phyloP scores from a whole-genome alignment of 2,888 invertebrate species.

The Chloroclysta siterata region DNA sequence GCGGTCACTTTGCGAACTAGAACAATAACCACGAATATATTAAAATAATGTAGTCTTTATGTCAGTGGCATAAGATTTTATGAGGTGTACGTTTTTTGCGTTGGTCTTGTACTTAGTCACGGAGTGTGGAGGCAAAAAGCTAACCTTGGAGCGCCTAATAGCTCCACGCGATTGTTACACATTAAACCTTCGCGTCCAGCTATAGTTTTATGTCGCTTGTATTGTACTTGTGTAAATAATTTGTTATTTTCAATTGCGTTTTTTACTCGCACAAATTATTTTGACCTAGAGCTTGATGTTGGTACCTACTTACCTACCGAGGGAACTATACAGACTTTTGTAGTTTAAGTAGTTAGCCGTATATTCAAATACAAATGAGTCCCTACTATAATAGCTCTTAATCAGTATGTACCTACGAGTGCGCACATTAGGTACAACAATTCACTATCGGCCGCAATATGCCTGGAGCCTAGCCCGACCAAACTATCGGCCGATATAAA shows the following conservation, averaged over 20 bases:
- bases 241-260: conserved; percentile 16
- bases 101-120: conserved; percentile 62
- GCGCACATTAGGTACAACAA: no score
- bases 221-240: conserved; percentile 27
- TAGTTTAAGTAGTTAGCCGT: background rate
- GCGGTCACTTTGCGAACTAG: conserved; percentile 34
- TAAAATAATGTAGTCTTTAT: conserved; percentile 13
- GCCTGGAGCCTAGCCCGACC: no score
- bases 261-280: conserved; percentile 20
- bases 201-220: conserved; percentile 43
- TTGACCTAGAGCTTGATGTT: conserved; percentile 13
- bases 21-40: conserved; percentile 12
- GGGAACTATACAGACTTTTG: background rate
- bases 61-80: conserved; percentile 18
- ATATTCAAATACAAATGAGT: background rate
- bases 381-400: no score
- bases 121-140: conserved; percentile 68
- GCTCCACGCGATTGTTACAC: conserved; percentile 69
- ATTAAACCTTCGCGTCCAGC: conserved; percentile 58
- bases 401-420: no score
- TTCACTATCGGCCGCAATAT: no score
- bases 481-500: no score
- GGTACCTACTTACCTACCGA: background rate
- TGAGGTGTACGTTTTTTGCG: conserved; percentile 25
- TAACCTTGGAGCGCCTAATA: conserved; percentile 71